Conservation (phyloP, 2,888 invertebrate genomes). For the Anagyrus pseudococci region DNA sequence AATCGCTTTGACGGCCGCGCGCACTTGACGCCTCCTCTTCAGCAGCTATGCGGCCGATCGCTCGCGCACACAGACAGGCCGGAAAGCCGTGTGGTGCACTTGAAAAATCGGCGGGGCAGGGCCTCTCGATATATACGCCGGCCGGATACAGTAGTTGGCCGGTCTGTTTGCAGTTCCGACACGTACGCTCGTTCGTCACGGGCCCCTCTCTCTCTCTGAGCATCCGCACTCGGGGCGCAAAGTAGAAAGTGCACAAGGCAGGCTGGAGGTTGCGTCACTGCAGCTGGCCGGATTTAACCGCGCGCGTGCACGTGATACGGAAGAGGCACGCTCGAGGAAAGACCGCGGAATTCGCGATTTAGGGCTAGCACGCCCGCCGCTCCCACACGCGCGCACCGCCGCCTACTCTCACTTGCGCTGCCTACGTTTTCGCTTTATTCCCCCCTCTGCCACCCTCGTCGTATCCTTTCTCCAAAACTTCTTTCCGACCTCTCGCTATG, state of each 20-base stretch:
- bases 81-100: too few species aligned
- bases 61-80: too few species aligned
- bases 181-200: constrained; percentile 39
- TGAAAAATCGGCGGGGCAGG: too few species aligned
- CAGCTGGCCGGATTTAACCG: constrained; percentile 11
- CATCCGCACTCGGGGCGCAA: constrained; percentile 11
- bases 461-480: too few species aligned
- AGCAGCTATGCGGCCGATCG: too few species aligned
- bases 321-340: background rate
- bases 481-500: too few species aligned
- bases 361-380: background rate
- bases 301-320: background rate
- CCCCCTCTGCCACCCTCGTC: background rate
- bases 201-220: constrained; percentile 5
- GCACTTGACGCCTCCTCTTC: too few species aligned
- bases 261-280: background rate
- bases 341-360: constrained; percentile 8
- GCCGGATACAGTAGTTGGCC: too few species aligned
- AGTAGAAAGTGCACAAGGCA: constrained; percentile 10
- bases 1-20: too few species aligned
- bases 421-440: background rate
- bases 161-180: constrained; percentile 34
- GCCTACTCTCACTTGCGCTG: background rate
- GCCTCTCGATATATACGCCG: too few species aligned
- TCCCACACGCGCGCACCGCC: background rate